Conservation (phyloP, 2,797 vertebrate genomes). For the Microtus obscurus region DNA sequence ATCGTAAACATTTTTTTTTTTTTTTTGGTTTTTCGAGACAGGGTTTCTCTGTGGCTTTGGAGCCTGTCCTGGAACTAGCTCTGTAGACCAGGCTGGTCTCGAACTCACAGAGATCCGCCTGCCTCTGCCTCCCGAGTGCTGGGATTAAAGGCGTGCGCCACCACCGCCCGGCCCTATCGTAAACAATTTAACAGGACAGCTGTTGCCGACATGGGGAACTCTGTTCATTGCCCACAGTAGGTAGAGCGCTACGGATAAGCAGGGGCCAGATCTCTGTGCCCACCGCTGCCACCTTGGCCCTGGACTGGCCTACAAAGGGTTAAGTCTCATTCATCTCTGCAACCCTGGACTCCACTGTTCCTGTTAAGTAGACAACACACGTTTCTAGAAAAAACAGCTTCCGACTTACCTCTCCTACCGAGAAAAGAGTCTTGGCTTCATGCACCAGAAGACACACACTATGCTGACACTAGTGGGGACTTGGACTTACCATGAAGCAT, state of each 20-base stretch:
- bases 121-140: no score
- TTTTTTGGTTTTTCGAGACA: no score
- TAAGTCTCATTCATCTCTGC: not conserved
- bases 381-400: not conserved
- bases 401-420: not conserved
- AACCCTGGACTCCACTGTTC: not conserved
- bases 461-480: not conserved
- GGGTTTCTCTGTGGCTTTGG: no score
- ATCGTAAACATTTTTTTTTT: no score
- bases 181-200: not conserved
- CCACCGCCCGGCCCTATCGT: no score
- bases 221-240: not conserved
- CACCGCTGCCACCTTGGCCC: not conserved
- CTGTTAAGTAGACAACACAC: accelerated
- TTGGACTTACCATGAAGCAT: not conserved
- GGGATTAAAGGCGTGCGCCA: no score
- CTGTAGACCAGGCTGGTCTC: no score
- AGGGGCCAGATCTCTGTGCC: not conserved
- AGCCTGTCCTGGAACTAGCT: no score
- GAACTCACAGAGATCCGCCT: no score
- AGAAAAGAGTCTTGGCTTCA: not conserved
- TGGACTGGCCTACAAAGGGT: not conserved
- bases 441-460: not conserved
- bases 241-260: not conserved
- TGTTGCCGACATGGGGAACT: not conserved